Percentiles rank a stretch among this genome's conserved stretches.
Conservation (phyloP, 1,140 invertebrate species). For the Camponotus vicinus region DNA sequence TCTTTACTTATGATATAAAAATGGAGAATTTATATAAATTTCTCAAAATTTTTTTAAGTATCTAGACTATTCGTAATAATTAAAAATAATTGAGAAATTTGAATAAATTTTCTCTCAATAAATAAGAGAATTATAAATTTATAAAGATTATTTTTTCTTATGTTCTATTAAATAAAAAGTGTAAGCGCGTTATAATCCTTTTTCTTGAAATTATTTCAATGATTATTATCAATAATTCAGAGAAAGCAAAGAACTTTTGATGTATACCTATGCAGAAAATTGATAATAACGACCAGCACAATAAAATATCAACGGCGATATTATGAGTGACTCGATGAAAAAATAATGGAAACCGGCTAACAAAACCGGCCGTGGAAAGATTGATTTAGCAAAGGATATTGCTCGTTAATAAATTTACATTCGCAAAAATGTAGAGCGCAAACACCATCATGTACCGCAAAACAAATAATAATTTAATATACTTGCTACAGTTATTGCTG, state of each 20-base stretch:
- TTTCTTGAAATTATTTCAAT: too few species aligned
- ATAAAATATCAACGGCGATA: not conserved
- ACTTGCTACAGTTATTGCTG: not conserved
- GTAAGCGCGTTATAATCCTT: too few species aligned
- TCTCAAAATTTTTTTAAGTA: not conserved
- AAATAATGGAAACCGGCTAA: not conserved
- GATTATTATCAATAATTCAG: not conserved
- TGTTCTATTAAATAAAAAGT: too few species aligned
- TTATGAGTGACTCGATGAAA: not conserved
- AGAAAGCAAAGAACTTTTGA: not conserved
- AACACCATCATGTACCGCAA: not conserved
- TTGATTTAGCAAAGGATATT: not conserved
- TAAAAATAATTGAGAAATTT: not conserved
- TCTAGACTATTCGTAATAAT: not conserved
- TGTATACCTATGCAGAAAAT: not conserved
- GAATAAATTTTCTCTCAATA: too few species aligned
- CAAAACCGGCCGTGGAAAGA: not conserved
- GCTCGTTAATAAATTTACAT: conserved; percentile 63
- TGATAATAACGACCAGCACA: not conserved
- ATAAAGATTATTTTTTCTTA: too few species aligned
- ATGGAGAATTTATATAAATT: not conserved
- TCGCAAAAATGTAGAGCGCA: not conserved
- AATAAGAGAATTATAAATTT: too few species aligned
- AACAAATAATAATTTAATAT: conserved; percentile 34
- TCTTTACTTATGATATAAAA: not conserved